These are phyloP conservation scores for Ochotona curzoniae DNA, from an alignment of 2,113 vertebrate species.

Conservation along the genomic window DNA sequence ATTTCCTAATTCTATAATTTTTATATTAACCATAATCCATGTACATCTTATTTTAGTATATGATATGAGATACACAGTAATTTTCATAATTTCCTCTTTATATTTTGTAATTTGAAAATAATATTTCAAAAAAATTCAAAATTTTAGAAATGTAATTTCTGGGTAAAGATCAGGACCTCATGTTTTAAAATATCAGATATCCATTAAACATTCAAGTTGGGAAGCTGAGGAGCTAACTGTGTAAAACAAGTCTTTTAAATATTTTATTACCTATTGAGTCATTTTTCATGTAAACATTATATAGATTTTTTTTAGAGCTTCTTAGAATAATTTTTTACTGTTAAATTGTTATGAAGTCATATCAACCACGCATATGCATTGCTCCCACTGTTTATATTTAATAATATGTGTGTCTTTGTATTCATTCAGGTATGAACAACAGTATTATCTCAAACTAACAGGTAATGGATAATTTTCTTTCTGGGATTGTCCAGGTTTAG, in stretches of 20 bases:
- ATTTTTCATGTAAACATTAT: not conserved
- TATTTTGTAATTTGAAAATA: conserved; percentile 5
- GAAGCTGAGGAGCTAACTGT: not conserved
- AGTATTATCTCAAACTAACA: not conserved
- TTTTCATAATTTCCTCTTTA: not conserved
- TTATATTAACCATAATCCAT: not conserved
- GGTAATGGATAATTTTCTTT: not conserved
- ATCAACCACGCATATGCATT: not conserved
- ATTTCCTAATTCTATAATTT: conserved; percentile 9
- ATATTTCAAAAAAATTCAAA: not conserved
- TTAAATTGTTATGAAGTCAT: not conserved
- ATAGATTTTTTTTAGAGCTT: not conserved
- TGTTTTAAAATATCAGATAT: conserved; percentile 1
- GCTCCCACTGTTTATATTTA: not conserved
- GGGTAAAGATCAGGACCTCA: not conserved
- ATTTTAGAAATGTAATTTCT: not conserved
- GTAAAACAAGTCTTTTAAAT: conserved; percentile 29
- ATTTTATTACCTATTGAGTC: not conserved
- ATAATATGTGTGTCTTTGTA: not conserved
- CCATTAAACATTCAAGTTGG: not conserved
- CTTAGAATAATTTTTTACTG: not conserved
- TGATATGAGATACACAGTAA: not conserved
- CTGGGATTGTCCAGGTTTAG: not conserved
- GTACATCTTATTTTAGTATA: conserved; percentile 22
- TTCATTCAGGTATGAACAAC: not conserved